These are phyloP conservation scores for Aphodius sticticus DNA, from an alignment of 2,888 invertebrate genomes.

Conservation along the genomic window DNA sequence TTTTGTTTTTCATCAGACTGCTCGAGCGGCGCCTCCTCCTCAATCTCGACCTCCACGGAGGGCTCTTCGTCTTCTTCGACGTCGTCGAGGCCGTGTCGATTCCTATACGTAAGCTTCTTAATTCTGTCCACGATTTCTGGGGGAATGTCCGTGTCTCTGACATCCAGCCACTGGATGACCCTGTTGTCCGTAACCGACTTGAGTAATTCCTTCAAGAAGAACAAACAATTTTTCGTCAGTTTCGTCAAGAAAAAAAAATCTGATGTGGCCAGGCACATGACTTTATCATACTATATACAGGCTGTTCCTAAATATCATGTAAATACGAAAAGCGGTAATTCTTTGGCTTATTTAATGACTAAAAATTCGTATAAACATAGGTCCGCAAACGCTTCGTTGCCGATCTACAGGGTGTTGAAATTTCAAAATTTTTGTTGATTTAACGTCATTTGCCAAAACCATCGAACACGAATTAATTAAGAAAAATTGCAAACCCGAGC, in stretches of 20 bases:
- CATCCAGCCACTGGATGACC: conserved; percentile 51
- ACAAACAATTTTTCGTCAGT: neutral
- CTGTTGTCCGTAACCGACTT: conserved; percentile 48
- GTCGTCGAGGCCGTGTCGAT: conserved; percentile 50
- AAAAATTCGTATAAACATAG: too few species aligned
- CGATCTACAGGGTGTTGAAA: too few species aligned
- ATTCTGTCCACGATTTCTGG: conserved; percentile 60
- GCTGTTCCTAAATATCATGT: too few species aligned
- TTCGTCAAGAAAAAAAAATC: neutral
- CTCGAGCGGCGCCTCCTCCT: conserved; percentile 25
- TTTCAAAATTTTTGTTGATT: too few species aligned
- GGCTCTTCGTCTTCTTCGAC: conserved; percentile 37
- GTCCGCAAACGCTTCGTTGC: too few species aligned
- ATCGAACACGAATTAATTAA: too few species aligned
- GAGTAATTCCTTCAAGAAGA: conserved; percentile 39
- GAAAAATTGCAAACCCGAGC: too few species aligned
- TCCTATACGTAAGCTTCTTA: conserved; percentile 61
- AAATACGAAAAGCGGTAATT: too few species aligned
- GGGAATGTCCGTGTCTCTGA: conserved; percentile 61
- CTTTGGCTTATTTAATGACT: too few species aligned
- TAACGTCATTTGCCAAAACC: too few species aligned
- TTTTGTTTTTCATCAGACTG: conserved; percentile 25
- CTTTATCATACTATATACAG: too few species aligned
- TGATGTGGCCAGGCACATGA: too few species aligned
- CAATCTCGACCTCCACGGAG: conserved; percentile 28